phyloP scores from a whole-genome alignment of 2,113 vertebrate genomes.

The Oncorhynchus kisutch region DNA sequence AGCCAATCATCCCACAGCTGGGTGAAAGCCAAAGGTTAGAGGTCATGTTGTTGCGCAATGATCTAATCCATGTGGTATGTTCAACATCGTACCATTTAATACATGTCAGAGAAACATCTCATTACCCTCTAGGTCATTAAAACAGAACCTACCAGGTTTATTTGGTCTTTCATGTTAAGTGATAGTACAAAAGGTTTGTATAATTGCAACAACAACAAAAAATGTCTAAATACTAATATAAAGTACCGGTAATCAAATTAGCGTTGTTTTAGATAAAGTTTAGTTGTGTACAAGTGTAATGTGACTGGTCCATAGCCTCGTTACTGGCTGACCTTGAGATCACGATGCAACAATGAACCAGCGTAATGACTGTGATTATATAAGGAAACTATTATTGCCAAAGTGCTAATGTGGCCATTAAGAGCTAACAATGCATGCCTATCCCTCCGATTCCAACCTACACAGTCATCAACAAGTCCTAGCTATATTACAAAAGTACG shows the following conservation, averaged over 20 bases:
- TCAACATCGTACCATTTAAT: not conserved
- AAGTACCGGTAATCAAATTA: not conserved
- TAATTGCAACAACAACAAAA: not conserved
- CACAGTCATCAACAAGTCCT: conserved; percentile 36
- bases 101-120: not conserved
- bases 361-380: conserved; percentile 60
- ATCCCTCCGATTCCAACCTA: conserved; percentile 26
- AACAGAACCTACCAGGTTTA: not conserved
- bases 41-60: not conserved
- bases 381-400: conserved; percentile 35
- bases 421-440: conserved; percentile 30
- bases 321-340: conserved; percentile 52
- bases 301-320: conserved; percentile 8
- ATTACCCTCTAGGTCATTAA: not conserved
- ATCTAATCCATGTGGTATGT: conserved; percentile 6
- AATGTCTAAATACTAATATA: not conserved
- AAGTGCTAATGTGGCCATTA: conserved; percentile 56
- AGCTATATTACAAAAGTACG: conserved; percentile 26
- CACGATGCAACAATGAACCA: conserved; percentile 32
- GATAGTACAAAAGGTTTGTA: not conserved
- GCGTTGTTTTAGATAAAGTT: not conserved
- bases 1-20: conserved; percentile 1
- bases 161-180: not conserved
- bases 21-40: conserved; percentile 31
- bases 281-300: not conserved